Base-by-base conservation (phyloP, 2,113 vertebrate species). In the Potamarius usumacintae region DNA sequence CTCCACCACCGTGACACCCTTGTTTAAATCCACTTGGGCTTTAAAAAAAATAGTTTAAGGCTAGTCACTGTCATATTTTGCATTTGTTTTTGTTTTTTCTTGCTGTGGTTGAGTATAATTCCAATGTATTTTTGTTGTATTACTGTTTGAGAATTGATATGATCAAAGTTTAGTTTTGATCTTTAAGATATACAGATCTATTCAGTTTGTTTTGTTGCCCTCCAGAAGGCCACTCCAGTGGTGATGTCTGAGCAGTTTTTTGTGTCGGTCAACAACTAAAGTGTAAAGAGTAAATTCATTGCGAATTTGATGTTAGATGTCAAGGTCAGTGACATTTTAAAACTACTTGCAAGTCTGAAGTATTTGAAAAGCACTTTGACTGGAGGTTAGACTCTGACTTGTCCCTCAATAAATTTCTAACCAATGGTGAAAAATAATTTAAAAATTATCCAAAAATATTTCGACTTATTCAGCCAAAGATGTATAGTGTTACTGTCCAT, bases 241-340 rank as follows among this genome's bases (percentile, higher is more conserved):
- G 42, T 42, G 42, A 57, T 15, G 55, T 15, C 55, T 57, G 55
- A 12, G 53, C 14, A 55, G 55, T 57, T 15, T 55, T 55, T 55
- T 55, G 53, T 30, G 67, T 86, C 52, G 27, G 50, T 85, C 57
- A 65, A 81, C 81, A 76, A 34, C 76, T 53, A 42, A 53, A 27
- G 76, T 62, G 14, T 30, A 60, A 76, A 85, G 82, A 30, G 65
- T 48, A 82, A 77, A 85, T 82, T 42, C 30, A 76, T 82, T 87
- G 42, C 30, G 50, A 50, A 67, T 48, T 57, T 71, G 72, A 50
- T 10, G 53, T 42, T 12, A 27, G 65, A 60, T 85, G 42, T 63
- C 57, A 63, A 65, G 84, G 42, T n/a, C 25, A 50, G 58, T 42
- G 57, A 63, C 57, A 85, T 78, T 58, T 7, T 52, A 22, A 62